Conservation (phyloP, 2,797 vertebrate species). For the Loris lydekkerianus region DNA sequence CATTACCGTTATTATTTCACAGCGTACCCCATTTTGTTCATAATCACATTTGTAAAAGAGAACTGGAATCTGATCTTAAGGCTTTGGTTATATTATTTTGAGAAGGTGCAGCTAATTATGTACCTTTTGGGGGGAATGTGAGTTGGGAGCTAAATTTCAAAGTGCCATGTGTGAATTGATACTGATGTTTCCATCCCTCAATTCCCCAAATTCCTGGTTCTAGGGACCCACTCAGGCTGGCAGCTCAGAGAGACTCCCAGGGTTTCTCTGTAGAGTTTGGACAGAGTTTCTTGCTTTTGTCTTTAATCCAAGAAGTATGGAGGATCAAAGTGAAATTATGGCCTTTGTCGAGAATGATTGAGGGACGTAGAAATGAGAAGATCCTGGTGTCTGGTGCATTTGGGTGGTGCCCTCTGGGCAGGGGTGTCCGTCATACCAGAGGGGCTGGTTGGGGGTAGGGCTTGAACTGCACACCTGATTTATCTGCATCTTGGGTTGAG, state of each 20-base stretch:
- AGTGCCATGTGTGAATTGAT: too few species aligned
- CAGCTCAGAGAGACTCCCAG: fast-evolving
- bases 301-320: background rate
- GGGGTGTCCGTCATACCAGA: background rate
- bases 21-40: background rate
- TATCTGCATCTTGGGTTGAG: too few species aligned
- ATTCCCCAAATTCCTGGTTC: background rate
- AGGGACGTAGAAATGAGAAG: background rate
- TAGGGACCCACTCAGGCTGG: background rate
- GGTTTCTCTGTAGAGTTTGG: background rate
- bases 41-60: background rate
- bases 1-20: background rate
- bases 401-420: background rate
- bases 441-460: background rate
- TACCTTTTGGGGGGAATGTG: background rate
- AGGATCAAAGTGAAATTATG: background rate
- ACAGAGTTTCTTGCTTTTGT: background rate
- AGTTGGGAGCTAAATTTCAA: background rate
- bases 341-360: background rate
- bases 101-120: background rate
- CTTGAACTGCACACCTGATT: background rate
- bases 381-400: too few species aligned
- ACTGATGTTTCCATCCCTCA: background rate
- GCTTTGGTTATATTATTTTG: background rate
- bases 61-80: background rate